Evolutionary conservation across 2,888 invertebrate species (phyloP), one percentile per base, ranked within the genome.

Genomic region (Torymus texanus): DNA sequence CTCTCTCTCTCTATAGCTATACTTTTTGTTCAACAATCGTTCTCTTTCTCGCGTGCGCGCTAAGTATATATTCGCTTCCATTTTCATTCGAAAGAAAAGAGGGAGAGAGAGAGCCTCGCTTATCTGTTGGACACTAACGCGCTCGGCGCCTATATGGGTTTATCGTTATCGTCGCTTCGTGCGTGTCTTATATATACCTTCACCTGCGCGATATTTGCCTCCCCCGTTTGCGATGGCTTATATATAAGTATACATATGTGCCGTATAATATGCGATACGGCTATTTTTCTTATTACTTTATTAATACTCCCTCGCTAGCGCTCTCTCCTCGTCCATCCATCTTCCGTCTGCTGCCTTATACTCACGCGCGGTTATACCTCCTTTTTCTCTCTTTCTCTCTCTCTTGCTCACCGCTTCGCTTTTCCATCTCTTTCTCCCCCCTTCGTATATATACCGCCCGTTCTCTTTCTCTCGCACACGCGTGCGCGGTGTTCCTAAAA

Each of bases 341-440:
- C 55, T 59, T 51, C 21, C 10, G 21, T 21, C 21, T 11, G 24
- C 11, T 41, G 5, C 24, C 62, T n/a, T 41, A 41, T 29, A 29
- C 62, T 21, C 12, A 4, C 21, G 51, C 53, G 14, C 58, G 65
- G n/a, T 65, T 2, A 14, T 13, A 59, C n/a, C 21, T 72, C 16
- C 10, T 62, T 63, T 29, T 55, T 14, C 21, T 72, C 16, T 8
- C 55, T 63, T 29, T 55, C 10, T 61, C 18, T 61, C 72, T 63
- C 55, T 55, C 29, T 11, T 16, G 50, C 21, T 24, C n/a, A 56
- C 55, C 21, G 29, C 29, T 24, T 68, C 55, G 21, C 53, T 56
- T 56, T 68, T 71, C 59, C 18, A 41, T 76, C 67, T 56, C 50
- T 58, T 11, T 66, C 14, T 53, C 58, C 67, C n/a, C 24, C 67